Evolutionary conservation across 2,888 invertebrate genomes (phyloP).

Genomic region (Carabus problematicus): DNA sequence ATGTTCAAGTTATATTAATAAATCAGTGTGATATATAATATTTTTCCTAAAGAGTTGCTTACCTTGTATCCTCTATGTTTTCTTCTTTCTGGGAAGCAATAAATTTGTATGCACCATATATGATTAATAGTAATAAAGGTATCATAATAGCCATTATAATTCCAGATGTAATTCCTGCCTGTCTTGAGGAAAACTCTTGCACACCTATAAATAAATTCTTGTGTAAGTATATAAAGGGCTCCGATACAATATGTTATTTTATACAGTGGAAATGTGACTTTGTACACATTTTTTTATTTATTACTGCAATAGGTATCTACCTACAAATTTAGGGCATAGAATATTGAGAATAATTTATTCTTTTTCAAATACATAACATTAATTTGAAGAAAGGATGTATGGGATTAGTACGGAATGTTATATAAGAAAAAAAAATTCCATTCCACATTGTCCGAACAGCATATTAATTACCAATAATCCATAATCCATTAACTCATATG

Average conservation of each 20-base stretch:
- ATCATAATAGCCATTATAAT: constrained; percentile 78
- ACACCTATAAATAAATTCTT: constrained; percentile 64
- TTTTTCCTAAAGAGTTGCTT: background rate
- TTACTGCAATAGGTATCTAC: background rate
- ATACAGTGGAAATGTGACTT: background rate
- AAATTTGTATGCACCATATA: constrained; percentile 58
- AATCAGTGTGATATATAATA: constrained; percentile 15
- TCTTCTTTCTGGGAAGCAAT: constrained; percentile 50
- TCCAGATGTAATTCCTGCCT: constrained; percentile 79
- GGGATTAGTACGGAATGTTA: background rate
- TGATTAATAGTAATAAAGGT: constrained; percentile 74
- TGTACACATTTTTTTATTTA: background rate
- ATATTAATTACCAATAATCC: constrained; percentile 38
- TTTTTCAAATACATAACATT: background rate
- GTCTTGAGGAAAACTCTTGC: constrained; percentile 80
- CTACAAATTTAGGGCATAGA: background rate
- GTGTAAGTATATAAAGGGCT: constrained; percentile 12
- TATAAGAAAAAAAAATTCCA: constrained; percentile 40
- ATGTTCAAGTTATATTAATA: constrained; percentile 32
- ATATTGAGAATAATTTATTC: background rate
- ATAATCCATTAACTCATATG: background rate
- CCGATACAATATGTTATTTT: background rate
- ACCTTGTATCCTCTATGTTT: constrained; percentile 46
- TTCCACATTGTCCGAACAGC: constrained; percentile 36
- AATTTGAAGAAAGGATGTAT: constrained; percentile 24